These are phyloP conservation scores for Agriopis leucophaearia DNA, from an alignment of 2,888 invertebrate species.

Conservation along the genomic window DNA sequence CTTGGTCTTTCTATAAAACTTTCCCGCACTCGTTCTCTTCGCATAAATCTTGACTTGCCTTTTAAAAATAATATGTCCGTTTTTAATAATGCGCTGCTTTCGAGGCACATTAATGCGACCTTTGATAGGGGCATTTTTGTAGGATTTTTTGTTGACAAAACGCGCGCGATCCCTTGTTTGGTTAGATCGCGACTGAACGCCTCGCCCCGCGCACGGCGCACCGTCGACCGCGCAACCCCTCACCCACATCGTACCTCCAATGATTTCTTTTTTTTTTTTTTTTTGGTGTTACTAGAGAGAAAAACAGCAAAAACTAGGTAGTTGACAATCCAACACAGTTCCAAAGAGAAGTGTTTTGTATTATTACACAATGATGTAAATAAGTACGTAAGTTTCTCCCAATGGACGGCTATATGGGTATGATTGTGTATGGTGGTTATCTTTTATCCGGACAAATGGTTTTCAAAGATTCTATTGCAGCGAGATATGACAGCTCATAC, in stretches of 20 bases:
- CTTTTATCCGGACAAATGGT: too few species aligned
- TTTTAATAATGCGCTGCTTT: constrained; percentile 33
- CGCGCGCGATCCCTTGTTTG: constrained; percentile 16
- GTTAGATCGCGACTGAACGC: constrained; percentile 23
- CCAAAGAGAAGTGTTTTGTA: too few species aligned
- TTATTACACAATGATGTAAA: too few species aligned
- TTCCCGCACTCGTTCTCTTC: constrained; percentile 1
- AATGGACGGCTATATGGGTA: too few species aligned
- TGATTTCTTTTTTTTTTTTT: too few species aligned
- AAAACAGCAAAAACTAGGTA: too few species aligned
- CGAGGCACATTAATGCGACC: constrained; percentile 39
- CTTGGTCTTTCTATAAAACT: constrained; percentile 4
- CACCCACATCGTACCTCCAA: background rate
- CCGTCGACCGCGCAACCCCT: background rate
- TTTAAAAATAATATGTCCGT: constrained; percentile 34
- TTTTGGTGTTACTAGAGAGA: background rate
- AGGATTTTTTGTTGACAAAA: background rate
- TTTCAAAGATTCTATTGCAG: too few species aligned
- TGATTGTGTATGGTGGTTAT: too few species aligned
- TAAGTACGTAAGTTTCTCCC: too few species aligned
- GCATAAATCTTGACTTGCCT: constrained; percentile 22
- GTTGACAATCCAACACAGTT: too few species aligned
- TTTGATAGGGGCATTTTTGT: constrained; percentile 40
- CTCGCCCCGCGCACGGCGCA: background rate
- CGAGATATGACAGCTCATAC: too few species aligned